Evolutionary conservation across 2,113 vertebrate species (phyloP).

Genomic region (Pelodiscus sinensis): DNA sequence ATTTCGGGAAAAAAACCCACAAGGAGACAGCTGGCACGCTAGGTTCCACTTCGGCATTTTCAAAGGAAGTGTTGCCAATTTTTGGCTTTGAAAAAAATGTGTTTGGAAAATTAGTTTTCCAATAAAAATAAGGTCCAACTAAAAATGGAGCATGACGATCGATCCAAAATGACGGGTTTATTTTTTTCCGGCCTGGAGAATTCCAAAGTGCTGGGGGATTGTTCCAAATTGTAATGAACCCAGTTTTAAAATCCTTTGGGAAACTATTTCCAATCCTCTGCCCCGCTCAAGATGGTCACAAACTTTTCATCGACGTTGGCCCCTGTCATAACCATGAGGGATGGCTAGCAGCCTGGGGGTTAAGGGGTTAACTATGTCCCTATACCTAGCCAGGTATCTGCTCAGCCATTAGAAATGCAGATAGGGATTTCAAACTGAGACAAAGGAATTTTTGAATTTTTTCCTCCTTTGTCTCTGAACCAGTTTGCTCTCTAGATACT

Average conservation of each 20-base stretch:
- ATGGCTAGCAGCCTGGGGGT: too few species aligned
- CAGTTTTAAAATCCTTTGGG: neutral
- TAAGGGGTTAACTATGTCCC: too few species aligned
- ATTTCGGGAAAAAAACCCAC: neutral
- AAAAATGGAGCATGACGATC: neutral
- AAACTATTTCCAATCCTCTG: neutral
- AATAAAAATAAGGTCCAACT: neutral
- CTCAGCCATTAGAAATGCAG: too few species aligned
- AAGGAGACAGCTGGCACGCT: neutral
- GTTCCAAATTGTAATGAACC: neutral
- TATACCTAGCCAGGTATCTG: too few species aligned
- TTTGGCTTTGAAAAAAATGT: neutral
- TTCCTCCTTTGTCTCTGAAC: too few species aligned
- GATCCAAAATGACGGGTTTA: neutral
- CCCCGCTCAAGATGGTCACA: neutral
- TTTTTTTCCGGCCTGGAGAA: neutral
- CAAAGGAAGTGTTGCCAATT: neutral
- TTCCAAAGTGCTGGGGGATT: neutral
- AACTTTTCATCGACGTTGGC: too few species aligned
- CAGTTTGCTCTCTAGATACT: too few species aligned
- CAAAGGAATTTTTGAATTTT: too few species aligned
- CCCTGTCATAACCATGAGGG: too few species aligned
- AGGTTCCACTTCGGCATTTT: neutral
- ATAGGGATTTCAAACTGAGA: too few species aligned
- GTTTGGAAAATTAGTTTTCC: neutral